phyloP scores from a whole-genome alignment of 2,888 invertebrate genomes.

The Leucoptera coffeella region DNA sequence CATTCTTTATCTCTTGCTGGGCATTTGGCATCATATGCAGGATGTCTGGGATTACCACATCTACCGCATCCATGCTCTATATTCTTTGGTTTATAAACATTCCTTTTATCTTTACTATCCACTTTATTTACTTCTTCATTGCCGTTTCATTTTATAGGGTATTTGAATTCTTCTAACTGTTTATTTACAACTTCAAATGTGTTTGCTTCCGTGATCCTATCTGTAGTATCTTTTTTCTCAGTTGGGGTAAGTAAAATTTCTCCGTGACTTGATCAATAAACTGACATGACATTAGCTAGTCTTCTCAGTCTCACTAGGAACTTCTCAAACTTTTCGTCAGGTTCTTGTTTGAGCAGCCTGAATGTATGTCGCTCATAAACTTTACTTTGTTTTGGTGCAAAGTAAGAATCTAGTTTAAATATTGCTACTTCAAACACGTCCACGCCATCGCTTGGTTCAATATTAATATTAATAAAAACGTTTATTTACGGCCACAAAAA shows the following conservation, averaged over 20 bases:
- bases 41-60: not conserved
- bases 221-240: conserved; percentile 2
- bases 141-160: not conserved
- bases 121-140: conserved; percentile 1
- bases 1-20: conserved; percentile 1
- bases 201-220: conserved; percentile 3
- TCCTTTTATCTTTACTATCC: not conserved
- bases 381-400: conserved; percentile 1
- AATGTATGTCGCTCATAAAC: conserved; percentile 3
- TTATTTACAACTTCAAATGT: conserved; percentile 1
- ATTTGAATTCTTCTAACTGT: conserved; percentile 1
- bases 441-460: not conserved
- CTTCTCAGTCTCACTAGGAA: not conserved
- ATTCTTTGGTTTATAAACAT: not conserved
- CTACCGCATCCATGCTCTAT: not conserved
- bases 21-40: not conserved
- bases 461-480: no score
- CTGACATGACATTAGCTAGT: not conserved
- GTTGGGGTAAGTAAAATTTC: conserved; percentile 2
- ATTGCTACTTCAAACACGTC: conserved; percentile 1
- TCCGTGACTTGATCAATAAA: conserved; percentile 3
- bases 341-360: conserved; percentile 3
- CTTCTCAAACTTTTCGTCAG: conserved; percentile 2
- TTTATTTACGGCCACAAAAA: no score
- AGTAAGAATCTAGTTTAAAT: conserved; percentile 1